Conservation (phyloP, 2,888 invertebrate genomes). For the Lamellibrachia columna region DNA sequence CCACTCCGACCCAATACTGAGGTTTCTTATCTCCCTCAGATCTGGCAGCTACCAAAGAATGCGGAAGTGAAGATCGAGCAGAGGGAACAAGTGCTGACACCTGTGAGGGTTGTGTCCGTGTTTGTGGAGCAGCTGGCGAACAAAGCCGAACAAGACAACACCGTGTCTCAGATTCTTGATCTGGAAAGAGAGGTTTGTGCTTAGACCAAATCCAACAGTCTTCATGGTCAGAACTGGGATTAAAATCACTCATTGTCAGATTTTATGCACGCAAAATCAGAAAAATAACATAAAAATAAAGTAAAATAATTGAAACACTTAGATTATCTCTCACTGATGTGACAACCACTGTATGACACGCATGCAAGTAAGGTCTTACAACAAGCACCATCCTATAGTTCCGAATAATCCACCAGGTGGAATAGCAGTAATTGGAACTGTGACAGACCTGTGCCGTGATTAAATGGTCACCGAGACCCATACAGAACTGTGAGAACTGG, state of each 20-base stretch:
- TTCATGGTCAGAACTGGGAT: neutral
- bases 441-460: too few relatives aligned
- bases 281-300: too few relatives aligned
- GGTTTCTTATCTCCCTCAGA: constrained; percentile 50
- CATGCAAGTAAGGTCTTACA: too few relatives aligned
- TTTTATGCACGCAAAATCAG: too few relatives aligned
- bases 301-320: too few relatives aligned
- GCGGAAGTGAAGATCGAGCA: constrained; percentile 74
- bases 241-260: neutral
- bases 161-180: constrained; percentile 83
- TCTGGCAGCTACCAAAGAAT: constrained; percentile 74
- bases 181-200: constrained; percentile 73
- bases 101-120: constrained; percentile 89
- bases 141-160: constrained; percentile 82
- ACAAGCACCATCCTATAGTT: too few relatives aligned
- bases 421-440: too few relatives aligned
- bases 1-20: neutral
- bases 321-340: too few relatives aligned
- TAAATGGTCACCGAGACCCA: too few relatives aligned
- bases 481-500: too few relatives aligned
- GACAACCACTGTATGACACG: too few relatives aligned
- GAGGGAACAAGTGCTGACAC: constrained; percentile 81
- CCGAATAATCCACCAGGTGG: too few relatives aligned
- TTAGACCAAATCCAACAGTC: neutral
- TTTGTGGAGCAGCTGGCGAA: constrained; percentile 76